Evolutionary conservation across 1,140 invertebrate species (phyloP).

Genomic region (Cephus cinctus): DNA sequence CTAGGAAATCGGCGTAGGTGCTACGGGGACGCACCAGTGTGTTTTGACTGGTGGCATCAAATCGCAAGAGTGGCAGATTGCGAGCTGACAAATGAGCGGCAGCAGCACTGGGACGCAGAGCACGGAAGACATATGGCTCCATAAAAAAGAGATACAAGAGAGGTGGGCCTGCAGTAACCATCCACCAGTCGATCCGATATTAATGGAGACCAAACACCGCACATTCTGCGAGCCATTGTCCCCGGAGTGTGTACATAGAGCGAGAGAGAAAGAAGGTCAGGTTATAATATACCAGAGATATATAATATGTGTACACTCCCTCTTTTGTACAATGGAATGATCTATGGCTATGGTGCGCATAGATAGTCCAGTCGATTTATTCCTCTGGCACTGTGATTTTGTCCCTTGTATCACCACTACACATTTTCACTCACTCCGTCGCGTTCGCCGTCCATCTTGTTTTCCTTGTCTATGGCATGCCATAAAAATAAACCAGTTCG

Average conservation of each 20-base stretch:
- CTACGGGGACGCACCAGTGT: too few species aligned
- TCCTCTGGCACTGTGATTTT: neutral
- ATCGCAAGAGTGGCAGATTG: slow-evolving; percentile 42
- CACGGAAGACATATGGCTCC: slow-evolving; percentile 44
- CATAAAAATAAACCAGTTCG: slow-evolving; percentile 16
- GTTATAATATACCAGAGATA: slow-evolving; percentile 33
- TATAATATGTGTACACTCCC: slow-evolving; percentile 44
- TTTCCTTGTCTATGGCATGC: slow-evolving; percentile 10
- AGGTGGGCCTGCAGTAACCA: slow-evolving; percentile 28
- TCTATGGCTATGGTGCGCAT: slow-evolving; percentile 28
- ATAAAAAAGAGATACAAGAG: slow-evolving; percentile 44
- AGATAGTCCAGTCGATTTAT: slow-evolving; percentile 15
- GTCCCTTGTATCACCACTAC: slow-evolving; percentile 1
- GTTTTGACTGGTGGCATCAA: slow-evolving; percentile 42
- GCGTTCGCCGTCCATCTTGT: too few species aligned
- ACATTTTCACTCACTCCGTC: slow-evolving; percentile 3
- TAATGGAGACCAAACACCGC: slow-evolving; percentile 53
- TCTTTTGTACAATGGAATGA: slow-evolving; percentile 40
- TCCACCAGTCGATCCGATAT: slow-evolving; percentile 48
- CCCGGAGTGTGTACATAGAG: slow-evolving; percentile 40
- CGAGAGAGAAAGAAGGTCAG: too few species aligned
- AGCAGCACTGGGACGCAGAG: slow-evolving; percentile 26
- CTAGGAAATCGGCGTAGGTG: too few species aligned
- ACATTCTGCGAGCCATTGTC: slow-evolving; percentile 36
- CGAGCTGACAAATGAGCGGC: slow-evolving; percentile 45